Evolutionary conservation across 1,140 invertebrate species (phyloP).

Genomic region (Drosophila carrolli): DNA sequence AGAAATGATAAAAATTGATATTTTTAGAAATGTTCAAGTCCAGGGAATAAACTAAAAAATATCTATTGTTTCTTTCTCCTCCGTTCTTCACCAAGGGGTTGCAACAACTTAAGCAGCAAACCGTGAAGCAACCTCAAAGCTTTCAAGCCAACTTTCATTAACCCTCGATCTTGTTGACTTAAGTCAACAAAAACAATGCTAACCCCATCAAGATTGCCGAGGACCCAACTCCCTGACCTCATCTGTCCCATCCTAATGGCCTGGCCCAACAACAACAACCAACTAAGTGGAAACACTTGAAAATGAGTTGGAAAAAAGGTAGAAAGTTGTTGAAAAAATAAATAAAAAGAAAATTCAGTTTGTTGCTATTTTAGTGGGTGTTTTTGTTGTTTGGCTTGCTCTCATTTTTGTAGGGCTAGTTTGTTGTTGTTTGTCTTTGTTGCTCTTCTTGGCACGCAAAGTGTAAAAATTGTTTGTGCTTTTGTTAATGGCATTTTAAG

Average conservation of each 20-base stretch:
- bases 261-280: constrained; percentile 40
- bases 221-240: constrained; percentile 31
- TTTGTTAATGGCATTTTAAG: constrained; percentile 53
- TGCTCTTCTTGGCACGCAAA: constrained; percentile 63
- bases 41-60: not conserved
- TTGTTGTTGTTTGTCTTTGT: constrained; percentile 58
- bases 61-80: not conserved
- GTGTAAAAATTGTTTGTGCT: constrained; percentile 65
- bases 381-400: constrained; percentile 31
- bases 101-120: constrained; percentile 19
- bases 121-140: constrained; percentile 23
- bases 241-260: constrained; percentile 68
- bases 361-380: constrained; percentile 43
- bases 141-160: constrained; percentile 68
- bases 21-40: not conserved
- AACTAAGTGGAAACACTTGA: constrained; percentile 75
- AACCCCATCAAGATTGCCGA: constrained; percentile 37
- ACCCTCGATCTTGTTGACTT: constrained; percentile 77
- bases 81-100: not conserved
- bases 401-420: constrained; percentile 32
- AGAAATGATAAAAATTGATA: not conserved
- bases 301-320: constrained; percentile 73
- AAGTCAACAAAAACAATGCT: constrained; percentile 75
- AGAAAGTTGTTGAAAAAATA: constrained; percentile 77
- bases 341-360: constrained; percentile 64